phyloP scores from a whole-genome alignment of 1,140 invertebrate genomes.

The Conus betulinus region DNA sequence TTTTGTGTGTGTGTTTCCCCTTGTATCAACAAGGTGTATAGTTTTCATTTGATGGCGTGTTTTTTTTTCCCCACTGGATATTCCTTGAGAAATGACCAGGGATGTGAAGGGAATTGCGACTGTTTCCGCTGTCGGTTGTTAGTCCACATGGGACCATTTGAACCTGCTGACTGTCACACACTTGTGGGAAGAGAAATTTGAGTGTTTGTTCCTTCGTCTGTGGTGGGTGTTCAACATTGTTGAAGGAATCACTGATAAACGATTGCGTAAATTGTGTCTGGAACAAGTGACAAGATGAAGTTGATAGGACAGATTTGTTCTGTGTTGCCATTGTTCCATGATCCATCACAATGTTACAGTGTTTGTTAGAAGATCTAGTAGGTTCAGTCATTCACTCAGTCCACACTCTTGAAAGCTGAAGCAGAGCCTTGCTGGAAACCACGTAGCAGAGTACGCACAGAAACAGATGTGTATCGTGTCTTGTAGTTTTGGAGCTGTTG shows the following conservation, averaged over 20 bases:
- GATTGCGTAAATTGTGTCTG: background rate
- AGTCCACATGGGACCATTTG: background rate
- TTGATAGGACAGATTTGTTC: no score
- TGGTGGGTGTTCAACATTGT: background rate
- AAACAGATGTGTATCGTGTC: background rate
- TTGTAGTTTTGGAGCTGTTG: background rate
- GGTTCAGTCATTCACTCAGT: background rate
- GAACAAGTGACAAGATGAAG: background rate
- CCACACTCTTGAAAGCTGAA: background rate
- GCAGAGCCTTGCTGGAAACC: background rate
- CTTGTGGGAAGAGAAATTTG: background rate
- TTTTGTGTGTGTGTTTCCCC: no score
- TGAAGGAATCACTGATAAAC: background rate
- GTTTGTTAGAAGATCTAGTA: background rate
- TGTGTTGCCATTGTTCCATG: background rate
- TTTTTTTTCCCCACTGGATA: background rate
- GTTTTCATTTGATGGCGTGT: background rate
- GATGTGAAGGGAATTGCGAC: background rate
- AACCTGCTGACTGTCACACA: slow-evolving; percentile 1
- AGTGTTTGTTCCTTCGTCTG: background rate
- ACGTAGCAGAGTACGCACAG: background rate
- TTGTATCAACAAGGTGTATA: background rate
- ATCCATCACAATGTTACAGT: background rate
- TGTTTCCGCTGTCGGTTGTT: background rate
- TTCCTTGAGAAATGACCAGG: background rate